Evolutionary conservation across 2,113 vertebrate genomes (phyloP).

Genomic region (Garra rufa): DNA sequence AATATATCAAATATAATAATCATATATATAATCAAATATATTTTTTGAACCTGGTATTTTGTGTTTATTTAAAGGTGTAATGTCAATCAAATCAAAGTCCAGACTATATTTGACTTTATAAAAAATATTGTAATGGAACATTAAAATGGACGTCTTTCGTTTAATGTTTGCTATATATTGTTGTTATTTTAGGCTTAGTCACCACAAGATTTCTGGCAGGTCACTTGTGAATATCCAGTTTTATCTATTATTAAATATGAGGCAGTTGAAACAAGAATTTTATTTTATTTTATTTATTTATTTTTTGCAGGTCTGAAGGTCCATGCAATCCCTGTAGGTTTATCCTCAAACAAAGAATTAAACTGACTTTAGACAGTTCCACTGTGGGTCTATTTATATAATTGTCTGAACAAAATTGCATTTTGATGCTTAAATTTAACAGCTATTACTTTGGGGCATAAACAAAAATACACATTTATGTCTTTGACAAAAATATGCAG

Average conservation of each 20-base stretch:
- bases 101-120: no score
- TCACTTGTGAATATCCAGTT: neutral
- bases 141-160: no score
- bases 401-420: neutral
- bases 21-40: no score
- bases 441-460: neutral
- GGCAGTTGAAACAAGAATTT: no score
- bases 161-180: neutral
- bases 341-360: neutral
- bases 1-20: no score
- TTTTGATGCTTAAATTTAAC: slow-evolving; percentile 18
- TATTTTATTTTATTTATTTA: no score
- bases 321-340: neutral
- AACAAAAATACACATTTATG: slow-evolving; percentile 16
- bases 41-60: no score
- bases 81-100: no score
- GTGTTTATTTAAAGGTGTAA: no score
- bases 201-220: neutral
- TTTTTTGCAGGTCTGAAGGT: no score
- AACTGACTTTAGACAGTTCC: slow-evolving; percentile 2
- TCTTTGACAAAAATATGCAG: neutral
- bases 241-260: neutral
- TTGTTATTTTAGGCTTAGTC: neutral
- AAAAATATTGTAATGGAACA: no score
- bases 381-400: slow-evolving; percentile 33